These are phyloP conservation scores for Auanema freiburgensis DNA, from an alignment of 2,888 invertebrate species.

Conservation along the genomic window DNA sequence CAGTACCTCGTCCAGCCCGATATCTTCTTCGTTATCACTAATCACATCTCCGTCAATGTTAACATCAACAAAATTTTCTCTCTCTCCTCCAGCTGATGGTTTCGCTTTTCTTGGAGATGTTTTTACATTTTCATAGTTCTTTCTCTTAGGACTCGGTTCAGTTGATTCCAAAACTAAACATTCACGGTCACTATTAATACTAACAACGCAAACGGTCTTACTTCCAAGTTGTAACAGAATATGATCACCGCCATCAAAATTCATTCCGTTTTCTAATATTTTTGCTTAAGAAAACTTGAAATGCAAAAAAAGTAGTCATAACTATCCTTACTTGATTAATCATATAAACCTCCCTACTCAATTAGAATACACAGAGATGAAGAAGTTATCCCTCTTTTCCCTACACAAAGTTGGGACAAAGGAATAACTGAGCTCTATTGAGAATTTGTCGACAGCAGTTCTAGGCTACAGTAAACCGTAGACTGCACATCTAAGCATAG, in stretches of 20 bases:
- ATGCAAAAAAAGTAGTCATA: too few relatives aligned
- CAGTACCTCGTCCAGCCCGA: conserved; percentile 14
- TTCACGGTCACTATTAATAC: too few relatives aligned
- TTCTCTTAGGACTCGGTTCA: conserved; percentile 42
- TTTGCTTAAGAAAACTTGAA: too few relatives aligned
- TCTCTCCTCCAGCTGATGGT: conserved; percentile 11
- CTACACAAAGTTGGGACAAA: too few relatives aligned
- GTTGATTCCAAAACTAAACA: conserved; percentile 48
- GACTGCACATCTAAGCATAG: background rate
- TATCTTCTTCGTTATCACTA: conserved; percentile 31
- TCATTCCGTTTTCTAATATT: conserved; percentile 22
- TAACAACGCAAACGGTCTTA: conserved; percentile 20
- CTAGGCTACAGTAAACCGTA: too few relatives aligned
- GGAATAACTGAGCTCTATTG: too few relatives aligned
- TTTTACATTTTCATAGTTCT: background rate
- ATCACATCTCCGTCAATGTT: conserved; percentile 24
- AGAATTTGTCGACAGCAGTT: too few relatives aligned
- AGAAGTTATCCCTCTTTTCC: too few relatives aligned
- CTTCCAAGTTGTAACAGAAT: conserved; percentile 52
- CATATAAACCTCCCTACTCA: too few relatives aligned
- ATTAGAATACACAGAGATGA: too few relatives aligned
- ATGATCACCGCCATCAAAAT: conserved; percentile 46
- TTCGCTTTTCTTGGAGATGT: conserved; percentile 16
- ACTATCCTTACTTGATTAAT: too few relatives aligned
- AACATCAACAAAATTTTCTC: conserved; percentile 38